Percentiles rank a stretch among this genome's conserved stretches.
phyloP scores from a whole-genome alignment of 2,888 invertebrate species.

The Tinea trinotella region DNA sequence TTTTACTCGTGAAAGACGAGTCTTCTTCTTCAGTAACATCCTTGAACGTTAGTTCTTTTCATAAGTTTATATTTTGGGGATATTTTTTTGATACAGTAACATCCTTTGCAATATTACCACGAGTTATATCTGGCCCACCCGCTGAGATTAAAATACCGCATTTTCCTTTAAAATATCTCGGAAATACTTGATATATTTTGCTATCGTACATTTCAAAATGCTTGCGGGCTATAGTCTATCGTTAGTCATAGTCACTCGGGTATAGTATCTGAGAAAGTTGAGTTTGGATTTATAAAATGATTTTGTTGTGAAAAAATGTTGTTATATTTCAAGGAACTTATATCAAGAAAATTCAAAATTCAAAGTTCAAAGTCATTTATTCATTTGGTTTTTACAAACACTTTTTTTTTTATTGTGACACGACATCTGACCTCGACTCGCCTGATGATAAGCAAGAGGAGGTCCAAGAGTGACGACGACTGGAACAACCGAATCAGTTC shows the following conservation, averaged over 20 bases:
- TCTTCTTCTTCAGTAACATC: constrained; percentile 1
- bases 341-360: no score
- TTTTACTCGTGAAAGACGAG: neutral
- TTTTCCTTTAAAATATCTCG: neutral
- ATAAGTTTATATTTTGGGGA: neutral
- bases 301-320: no score
- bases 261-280: neutral
- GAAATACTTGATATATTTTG: neutral
- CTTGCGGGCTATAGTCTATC: neutral
- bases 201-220: neutral
- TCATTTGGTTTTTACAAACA: no score
- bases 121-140: neutral
- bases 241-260: neutral
- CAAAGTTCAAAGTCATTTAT: no score
- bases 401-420: no score
- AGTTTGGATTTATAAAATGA: no score
- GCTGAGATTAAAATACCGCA: neutral
- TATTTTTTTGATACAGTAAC: neutral
- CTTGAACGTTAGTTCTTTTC: neutral
- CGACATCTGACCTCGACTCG: no score
- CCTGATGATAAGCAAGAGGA: no score
- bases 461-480: no score
- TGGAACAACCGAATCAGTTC: no score
- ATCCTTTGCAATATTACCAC: neutral
- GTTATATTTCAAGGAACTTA: no score